phyloP scores from a whole-genome alignment of 2,888 invertebrate genomes.

The Diarsia brunnea region DNA sequence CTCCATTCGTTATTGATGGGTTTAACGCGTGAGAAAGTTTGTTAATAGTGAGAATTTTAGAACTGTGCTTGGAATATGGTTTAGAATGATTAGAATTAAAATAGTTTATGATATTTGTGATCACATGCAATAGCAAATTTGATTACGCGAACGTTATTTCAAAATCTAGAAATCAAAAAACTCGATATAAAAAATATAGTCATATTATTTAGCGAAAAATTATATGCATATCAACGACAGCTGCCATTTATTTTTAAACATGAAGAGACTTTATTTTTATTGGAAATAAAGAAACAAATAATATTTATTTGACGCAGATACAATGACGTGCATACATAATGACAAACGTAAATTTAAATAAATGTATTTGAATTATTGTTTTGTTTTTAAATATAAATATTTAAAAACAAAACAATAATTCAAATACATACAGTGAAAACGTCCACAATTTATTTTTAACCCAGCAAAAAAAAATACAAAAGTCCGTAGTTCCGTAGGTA shows the following conservation, averaged over 20 bases:
- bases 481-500: slow-evolving; percentile 53
- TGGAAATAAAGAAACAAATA: too few species aligned
- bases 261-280: not conserved
- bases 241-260: not conserved
- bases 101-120: not conserved
- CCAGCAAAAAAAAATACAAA: slow-evolving; percentile 50
- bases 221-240: not conserved
- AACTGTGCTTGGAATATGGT: not conserved
- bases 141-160: not conserved
- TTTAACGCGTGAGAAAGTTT: slow-evolving; percentile 69
- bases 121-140: not conserved
- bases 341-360: too few species aligned
- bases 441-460: slow-evolving; percentile 37
- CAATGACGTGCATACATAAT: too few species aligned
- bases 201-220: not conserved
- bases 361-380: too few species aligned
- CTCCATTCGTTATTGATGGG: slow-evolving; percentile 74
- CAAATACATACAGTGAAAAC: slow-evolving; percentile 21
- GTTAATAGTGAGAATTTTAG: slow-evolving; percentile 13
- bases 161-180: not conserved
- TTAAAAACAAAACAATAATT: slow-evolving; percentile 3
- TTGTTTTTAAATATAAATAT: too few species aligned
- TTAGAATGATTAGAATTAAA: not conserved
- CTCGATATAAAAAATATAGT: not conserved
- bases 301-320: too few species aligned